A percentile compares a stretch with the other conserved stretches of the same genome.
Evolutionary conservation across 2,797 vertebrate species (phyloP).

Genomic region (Anableps anableps): DNA sequence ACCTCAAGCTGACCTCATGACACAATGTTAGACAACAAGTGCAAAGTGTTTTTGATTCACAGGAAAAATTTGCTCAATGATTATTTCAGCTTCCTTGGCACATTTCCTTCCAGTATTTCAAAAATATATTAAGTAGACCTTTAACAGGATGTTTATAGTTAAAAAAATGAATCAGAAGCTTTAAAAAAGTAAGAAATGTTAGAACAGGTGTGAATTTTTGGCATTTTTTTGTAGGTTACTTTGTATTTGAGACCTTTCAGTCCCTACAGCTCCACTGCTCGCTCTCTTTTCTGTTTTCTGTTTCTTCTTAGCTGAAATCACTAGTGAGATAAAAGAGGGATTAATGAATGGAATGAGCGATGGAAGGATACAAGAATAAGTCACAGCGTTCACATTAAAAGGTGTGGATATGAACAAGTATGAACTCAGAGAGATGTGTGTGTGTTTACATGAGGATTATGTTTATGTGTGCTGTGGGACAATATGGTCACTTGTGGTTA

Average conservation of each 20-base stretch:
- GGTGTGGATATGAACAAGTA: slow-evolving; percentile 32
- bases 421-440: slow-evolving; percentile 28
- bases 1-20: neutral
- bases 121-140: neutral
- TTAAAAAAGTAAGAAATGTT: neutral
- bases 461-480: neutral
- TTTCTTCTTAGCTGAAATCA: slow-evolving; percentile 39
- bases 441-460: slow-evolving; percentile 15
- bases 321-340: slow-evolving; percentile 60
- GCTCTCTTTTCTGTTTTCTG: neutral
- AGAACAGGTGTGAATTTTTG: neutral
- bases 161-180: neutral
- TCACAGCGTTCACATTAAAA: slow-evolving; percentile 55
- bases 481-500: slow-evolving; percentile 18
- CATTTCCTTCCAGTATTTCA: neutral
- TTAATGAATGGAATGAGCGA: slow-evolving; percentile 59
- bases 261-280: slow-evolving; percentile 8
- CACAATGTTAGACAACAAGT: neutral
- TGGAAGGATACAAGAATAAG: slow-evolving; percentile 64
- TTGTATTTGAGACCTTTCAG: neutral
- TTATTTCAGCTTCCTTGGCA: neutral
- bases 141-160: neutral
- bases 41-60: neutral
- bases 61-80: neutral
- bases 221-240: neutral